Evolutionary conservation across 1,140 invertebrate species (phyloP).

Genomic region (Orchesella cincta): DNA sequence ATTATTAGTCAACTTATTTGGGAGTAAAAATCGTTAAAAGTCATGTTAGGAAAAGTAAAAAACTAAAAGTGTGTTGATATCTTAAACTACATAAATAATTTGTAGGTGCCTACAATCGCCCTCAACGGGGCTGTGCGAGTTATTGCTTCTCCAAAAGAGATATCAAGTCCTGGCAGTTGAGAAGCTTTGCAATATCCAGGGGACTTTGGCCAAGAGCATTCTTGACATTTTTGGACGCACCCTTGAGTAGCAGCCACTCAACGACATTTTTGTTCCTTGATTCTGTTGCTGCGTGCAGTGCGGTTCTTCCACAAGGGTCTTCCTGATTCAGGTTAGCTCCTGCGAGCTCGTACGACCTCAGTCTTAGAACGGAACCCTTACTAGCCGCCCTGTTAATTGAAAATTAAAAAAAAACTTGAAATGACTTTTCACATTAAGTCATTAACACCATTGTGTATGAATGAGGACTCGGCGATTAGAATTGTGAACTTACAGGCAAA

Average conservation of each 20-base stretch:
- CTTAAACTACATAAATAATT: no score
- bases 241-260: conserved; percentile 58
- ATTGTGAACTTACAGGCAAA: conserved; percentile 60
- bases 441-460: no score
- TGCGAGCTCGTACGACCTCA: conserved; percentile 65
- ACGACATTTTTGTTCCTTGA: conserved; percentile 56
- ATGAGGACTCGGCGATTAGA: not conserved
- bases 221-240: conserved; percentile 52
- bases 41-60: no score
- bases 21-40: not conserved
- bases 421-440: no score
- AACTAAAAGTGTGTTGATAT: not conserved
- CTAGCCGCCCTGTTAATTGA: conserved; percentile 59
- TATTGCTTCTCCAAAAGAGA: conserved; percentile 36
- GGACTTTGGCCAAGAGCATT: conserved; percentile 60
- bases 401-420: conserved; percentile 17
- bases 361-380: conserved; percentile 60
- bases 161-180: conserved; percentile 52
- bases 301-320: conserved; percentile 64
- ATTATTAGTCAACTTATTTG: no score
- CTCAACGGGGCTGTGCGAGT: no score
- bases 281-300: conserved; percentile 64
- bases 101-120: not conserved
- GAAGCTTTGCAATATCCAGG: conserved; percentile 57
- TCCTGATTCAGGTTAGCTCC: conserved; percentile 65